Conservation (phyloP, 2,797 vertebrate species). For the Sciurus vulgaris region DNA sequence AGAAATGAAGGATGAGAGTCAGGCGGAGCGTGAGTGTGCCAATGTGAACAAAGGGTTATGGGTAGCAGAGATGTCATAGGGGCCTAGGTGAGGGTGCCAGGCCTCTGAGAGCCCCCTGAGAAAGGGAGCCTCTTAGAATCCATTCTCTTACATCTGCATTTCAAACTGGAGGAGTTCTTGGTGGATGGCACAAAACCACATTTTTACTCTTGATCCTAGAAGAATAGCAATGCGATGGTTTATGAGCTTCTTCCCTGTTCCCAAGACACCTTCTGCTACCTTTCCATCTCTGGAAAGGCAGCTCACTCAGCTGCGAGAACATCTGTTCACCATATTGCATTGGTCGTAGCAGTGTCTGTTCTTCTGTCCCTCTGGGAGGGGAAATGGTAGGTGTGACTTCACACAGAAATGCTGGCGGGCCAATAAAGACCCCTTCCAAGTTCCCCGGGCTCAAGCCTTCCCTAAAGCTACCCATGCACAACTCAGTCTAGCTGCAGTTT, state of each 20-base stretch:
- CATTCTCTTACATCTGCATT: background rate
- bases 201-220: background rate
- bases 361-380: constrained; percentile 31
- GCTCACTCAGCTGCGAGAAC: background rate
- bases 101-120: background rate
- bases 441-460: background rate
- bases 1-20: constrained; percentile 48
- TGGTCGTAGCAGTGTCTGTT: background rate
- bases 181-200: background rate
- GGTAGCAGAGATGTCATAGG: background rate
- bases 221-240: background rate
- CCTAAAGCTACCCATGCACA: background rate
- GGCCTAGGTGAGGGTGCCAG: background rate
- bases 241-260: background rate
- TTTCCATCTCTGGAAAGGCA: constrained; percentile 43
- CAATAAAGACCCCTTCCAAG: constrained; percentile 54
- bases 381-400: background rate
- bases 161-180: background rate
- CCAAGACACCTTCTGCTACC: background rate
- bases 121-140: background rate
- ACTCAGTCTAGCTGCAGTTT: background rate
- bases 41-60: background rate
- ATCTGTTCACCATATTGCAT: constrained; percentile 61
- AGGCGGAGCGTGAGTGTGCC: background rate
- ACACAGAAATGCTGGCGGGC: constrained; percentile 29